Base-by-base conservation (phyloP, 2,797 vertebrate genomes). In the Sebastes hopkinsi region DNA sequence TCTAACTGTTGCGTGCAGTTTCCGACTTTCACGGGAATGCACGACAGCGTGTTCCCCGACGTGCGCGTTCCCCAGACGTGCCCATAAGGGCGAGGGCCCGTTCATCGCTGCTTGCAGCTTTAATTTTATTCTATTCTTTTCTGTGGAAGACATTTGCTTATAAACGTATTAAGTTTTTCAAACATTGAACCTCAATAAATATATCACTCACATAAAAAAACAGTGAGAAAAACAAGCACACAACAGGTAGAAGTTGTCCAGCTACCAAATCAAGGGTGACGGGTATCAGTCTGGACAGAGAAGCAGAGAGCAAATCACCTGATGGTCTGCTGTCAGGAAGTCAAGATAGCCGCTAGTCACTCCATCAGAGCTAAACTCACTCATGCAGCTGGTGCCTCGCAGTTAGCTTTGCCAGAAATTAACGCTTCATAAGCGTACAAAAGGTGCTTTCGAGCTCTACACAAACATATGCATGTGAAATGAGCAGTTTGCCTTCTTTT, bases 391-490 rank as follows among this genome's bases (percentile, higher is more conserved):
- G 74, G 58, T 67, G 56, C 67, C 59, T 75, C 7, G 18, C 74
- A 32, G 70, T 89, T 70, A 77, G 67, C 82, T 77, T 72, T 59
- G 29, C 69, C 77, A 70, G 59, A 69, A 54, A 71, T 74, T 73
- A 84, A 85, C 20, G 23, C 60, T 84, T 87, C 70, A 67, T 60
- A 72, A 87, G 61, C 72, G 59, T 78, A 88, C 75, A 68, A 85
- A 87, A 88, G 72, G 84, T 77, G 73, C 60, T 87, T 81, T 67
- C 72, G 79, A 80, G 62, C 46, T 32, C 65, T 36, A 75, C 75
- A 56, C 73, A 87, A 92, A 90, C 60, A 8, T 85, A 86, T 92
- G 91, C 88, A 89, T 92, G 77, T 84, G 83, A 89, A 94, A 92
- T 88, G 82, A 92, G 83, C 54, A 65, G 84, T 87, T 92, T 89